Conservation (phyloP, 2,888 invertebrate genomes). For the Gibbula magus region DNA sequence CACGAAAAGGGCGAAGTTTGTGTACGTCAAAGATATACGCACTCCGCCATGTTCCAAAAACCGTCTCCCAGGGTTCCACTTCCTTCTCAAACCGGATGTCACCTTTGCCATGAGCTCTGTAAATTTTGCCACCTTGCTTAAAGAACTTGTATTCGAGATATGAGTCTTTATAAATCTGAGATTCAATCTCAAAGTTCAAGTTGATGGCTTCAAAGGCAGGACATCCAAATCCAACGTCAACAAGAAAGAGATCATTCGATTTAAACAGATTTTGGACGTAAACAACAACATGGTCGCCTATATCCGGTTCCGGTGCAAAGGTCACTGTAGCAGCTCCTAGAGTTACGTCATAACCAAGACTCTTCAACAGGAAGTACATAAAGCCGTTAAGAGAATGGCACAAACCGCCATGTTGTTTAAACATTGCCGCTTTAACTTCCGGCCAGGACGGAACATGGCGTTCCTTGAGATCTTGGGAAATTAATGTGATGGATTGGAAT, state of each 20-base stretch:
- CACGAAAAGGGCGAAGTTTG: constrained; percentile 18
- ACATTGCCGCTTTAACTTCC: constrained; percentile 38
- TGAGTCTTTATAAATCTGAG: constrained; percentile 40
- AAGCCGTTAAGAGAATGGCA: constrained; percentile 45
- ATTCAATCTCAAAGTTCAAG: constrained; percentile 46
- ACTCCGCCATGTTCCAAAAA: constrained; percentile 39
- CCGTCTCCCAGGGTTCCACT: neutral
- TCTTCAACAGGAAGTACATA: constrained; percentile 39
- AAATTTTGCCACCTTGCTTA: constrained; percentile 34
- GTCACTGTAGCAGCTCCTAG: constrained; percentile 38
- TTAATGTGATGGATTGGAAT: constrained; percentile 44
- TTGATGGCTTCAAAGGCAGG: constrained; percentile 43
- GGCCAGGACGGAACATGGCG: constrained; percentile 37
- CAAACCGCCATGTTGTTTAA: constrained; percentile 41
- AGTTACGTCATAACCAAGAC: constrained; percentile 31
- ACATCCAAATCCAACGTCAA: constrained; percentile 41
- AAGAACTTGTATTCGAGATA: constrained; percentile 49
- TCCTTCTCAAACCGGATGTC: constrained; percentile 16
- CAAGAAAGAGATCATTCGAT: constrained; percentile 38
- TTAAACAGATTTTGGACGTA: constrained; percentile 37
- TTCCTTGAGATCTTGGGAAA: constrained; percentile 25
- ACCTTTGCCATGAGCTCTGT: constrained; percentile 46
- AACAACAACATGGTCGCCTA: constrained; percentile 42
- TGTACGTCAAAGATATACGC: constrained; percentile 35
- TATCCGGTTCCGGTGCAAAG: constrained; percentile 24